These are phyloP conservation scores for Empidonax alnorum DNA, from an alignment of 2,113 vertebrate species.

Conservation along the genomic window DNA sequence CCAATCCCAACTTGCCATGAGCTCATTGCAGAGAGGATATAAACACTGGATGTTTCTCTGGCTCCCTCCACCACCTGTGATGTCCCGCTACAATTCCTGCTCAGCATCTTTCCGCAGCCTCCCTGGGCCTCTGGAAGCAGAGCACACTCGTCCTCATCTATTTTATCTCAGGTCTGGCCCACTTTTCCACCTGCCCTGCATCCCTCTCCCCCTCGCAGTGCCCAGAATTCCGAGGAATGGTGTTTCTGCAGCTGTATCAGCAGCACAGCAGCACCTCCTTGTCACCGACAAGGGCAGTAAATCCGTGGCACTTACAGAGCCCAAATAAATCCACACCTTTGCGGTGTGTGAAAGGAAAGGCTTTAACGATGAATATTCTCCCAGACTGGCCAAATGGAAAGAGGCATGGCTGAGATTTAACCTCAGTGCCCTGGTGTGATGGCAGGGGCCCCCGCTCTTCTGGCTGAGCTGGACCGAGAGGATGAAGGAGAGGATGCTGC, in stretches of 20 bases:
- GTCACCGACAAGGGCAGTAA: neutral
- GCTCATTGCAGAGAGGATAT: neutral
- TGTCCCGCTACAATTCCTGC: neutral
- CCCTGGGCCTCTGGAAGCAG: neutral
- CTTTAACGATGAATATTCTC: neutral
- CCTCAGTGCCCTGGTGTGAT: neutral
- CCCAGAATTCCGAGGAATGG: neutral
- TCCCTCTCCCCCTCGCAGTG: neutral
- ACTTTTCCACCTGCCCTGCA: neutral
- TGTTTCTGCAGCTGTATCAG: neutral
- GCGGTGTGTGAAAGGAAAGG: neutral
- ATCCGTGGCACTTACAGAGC: fast-evolving
- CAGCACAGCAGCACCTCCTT: neutral
- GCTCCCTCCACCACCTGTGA: neutral
- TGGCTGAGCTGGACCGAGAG: neutral
- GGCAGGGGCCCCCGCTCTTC: neutral
- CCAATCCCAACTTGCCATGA: neutral
- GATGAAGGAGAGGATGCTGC: neutral
- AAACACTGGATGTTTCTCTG: neutral
- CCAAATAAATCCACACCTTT: neutral
- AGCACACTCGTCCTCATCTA: neutral
- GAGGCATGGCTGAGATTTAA: neutral
- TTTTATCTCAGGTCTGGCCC: neutral
- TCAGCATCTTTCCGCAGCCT: neutral
- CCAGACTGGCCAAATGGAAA: neutral